Percentiles rank a stretch among this genome's conserved stretches.
Evolutionary conservation across 2,888 invertebrate species (phyloP).

Genomic region (Opisthograptis luteolata): DNA sequence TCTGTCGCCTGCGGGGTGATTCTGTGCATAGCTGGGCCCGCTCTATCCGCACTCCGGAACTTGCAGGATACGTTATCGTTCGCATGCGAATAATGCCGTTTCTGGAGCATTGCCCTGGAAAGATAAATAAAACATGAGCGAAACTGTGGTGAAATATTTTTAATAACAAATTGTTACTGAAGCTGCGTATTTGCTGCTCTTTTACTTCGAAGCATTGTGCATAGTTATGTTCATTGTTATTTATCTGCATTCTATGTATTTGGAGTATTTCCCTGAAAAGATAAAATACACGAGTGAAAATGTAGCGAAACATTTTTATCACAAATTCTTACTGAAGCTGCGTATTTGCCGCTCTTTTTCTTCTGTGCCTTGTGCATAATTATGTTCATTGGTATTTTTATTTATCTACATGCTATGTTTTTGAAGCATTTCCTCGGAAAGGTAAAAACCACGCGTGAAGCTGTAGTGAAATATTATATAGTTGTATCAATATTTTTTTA

Average conservation of each 20-base stretch:
- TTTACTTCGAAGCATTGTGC: not conserved
- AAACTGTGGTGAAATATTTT: slow-evolving; percentile 52
- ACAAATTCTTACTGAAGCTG: slow-evolving; percentile 6
- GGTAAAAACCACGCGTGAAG: slow-evolving; percentile 61
- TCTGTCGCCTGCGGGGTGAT: too few species aligned
- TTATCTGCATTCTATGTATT: too few species aligned
- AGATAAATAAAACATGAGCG: slow-evolving; percentile 60
- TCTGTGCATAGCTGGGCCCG: too few species aligned
- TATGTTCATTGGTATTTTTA: not conserved
- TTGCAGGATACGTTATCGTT: slow-evolving; percentile 62
- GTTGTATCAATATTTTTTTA: too few species aligned
- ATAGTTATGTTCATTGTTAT: not conserved
- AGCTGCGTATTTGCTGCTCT: slow-evolving; percentile 1
- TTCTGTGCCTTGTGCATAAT: not conserved
- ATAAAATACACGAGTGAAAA: slow-evolving; percentile 60
- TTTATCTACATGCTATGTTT: too few species aligned
- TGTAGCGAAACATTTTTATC: slow-evolving; percentile 48
- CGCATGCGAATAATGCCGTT: slow-evolving; percentile 55
- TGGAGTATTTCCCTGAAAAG: slow-evolving; percentile 66
- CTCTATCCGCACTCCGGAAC: slow-evolving; percentile 32
- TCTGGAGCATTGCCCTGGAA: slow-evolving; percentile 65
- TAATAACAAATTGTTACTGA: slow-evolving; percentile 23
- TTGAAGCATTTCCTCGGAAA: slow-evolving; percentile 65
- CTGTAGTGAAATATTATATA: slow-evolving; percentile 51
- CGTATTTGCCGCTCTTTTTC: not conserved